A percentile compares a stretch with the other conserved stretches of the same genome.
Evolutionary conservation across 2,888 invertebrate genomes (phyloP).

Genomic region (Drymonia ruficornis): DNA sequence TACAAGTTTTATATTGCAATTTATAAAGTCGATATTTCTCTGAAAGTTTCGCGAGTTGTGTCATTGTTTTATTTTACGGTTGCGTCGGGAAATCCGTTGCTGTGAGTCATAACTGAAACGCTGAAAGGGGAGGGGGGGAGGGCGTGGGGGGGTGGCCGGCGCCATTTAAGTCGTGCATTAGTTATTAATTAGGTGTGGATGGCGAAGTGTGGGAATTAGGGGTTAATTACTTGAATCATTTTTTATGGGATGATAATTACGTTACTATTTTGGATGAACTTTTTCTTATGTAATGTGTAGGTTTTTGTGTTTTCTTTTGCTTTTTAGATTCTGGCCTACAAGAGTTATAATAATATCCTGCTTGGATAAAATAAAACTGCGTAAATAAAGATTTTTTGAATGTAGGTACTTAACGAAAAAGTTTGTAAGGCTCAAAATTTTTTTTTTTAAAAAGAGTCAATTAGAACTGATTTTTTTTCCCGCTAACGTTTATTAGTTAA

Average conservation of each 20-base stretch:
- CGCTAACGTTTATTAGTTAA: no score
- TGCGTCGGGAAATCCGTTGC: constrained; percentile 34
- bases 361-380: no score
- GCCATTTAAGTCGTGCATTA: constrained; percentile 29
- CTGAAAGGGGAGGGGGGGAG: constrained; percentile 11
- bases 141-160: constrained; percentile 16
- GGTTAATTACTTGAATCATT: constrained; percentile 18
- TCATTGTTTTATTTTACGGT: constrained; percentile 17
- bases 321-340: no score
- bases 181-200: constrained; percentile 45
- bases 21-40: constrained; percentile 23
- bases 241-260: constrained; percentile 22
- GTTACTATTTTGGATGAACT: no score
- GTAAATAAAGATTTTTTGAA: no score
- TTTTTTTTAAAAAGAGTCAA: no score
- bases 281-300: no score
- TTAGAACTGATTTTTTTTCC: no score
- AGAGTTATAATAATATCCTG: no score
- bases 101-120: constrained; percentile 37
- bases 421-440: no score
- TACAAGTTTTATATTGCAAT: constrained; percentile 28
- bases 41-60: constrained; percentile 20
- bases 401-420: no score
- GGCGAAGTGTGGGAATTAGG: constrained; percentile 24
- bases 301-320: no score